phyloP scores from a whole-genome alignment of 2,888 invertebrate species.

The Rotaria socialis region DNA sequence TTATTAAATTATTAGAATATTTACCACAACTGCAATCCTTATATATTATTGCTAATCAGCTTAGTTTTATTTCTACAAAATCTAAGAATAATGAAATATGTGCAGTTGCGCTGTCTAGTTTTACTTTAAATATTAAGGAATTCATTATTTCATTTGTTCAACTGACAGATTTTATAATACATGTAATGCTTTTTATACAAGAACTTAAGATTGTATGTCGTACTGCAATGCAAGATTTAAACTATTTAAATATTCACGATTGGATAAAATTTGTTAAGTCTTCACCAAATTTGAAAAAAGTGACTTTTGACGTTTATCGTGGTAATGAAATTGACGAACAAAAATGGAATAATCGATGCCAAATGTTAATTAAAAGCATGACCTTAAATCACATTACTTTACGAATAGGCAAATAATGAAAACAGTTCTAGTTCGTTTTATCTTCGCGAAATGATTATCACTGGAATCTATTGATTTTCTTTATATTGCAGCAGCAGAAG shows the following conservation, averaged over 20 bases:
- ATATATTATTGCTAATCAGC: neutral
- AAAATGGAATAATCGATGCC: neutral
- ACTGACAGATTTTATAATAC: neutral
- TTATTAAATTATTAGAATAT: neutral
- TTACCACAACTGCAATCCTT: neutral
- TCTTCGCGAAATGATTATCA: no score
- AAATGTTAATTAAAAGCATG: neutral
- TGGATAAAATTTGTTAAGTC: neutral
- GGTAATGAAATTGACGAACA: neutral
- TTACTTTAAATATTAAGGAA: neutral
- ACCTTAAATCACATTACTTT: neutral
- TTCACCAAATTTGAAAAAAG: neutral
- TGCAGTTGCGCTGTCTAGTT: neutral
- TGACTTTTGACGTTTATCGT: neutral
- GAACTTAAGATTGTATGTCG: neutral
- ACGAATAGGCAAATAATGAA: neutral
- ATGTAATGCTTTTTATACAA: neutral
- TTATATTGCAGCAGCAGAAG: no score
- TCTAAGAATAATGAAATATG: no score
- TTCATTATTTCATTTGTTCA: neutral
- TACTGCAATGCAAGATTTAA: neutral
- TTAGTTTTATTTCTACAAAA: neutral
- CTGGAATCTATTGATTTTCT: no score
- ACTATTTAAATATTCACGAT: neutral
- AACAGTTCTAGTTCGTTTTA: no score